Evolutionary conservation across 2,888 invertebrate genomes (phyloP).

Genomic region (Trilocha varians): DNA sequence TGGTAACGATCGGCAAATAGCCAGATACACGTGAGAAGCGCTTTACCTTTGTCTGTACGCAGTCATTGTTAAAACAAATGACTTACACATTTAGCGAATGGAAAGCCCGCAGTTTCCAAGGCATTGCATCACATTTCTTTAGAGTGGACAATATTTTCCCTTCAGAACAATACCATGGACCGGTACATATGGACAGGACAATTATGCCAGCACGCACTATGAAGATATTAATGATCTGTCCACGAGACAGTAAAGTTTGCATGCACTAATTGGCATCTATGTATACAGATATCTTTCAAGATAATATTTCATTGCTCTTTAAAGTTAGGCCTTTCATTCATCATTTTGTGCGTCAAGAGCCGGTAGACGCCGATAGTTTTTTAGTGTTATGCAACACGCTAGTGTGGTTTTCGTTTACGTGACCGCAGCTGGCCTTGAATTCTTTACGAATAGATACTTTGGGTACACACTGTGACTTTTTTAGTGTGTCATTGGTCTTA

Average conservation of each 20-base stretch:
- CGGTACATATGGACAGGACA: constrained; percentile 17
- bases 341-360: not conserved
- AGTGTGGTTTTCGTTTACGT: too few relatives aligned
- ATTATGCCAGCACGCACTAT: constrained; percentile 18
- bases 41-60: too few relatives aligned
- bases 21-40: too few relatives aligned
- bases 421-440: too few relatives aligned
- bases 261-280: not conserved
- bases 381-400: too few relatives aligned
- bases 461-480: too few relatives aligned
- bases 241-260: not conserved
- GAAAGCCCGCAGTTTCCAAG: constrained; percentile 9
- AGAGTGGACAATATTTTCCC: constrained; percentile 22
- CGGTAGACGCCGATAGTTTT: too few relatives aligned
- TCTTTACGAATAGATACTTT: too few relatives aligned
- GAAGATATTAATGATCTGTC: constrained; percentile 27
- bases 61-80: too few relatives aligned
- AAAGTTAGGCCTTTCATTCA: not conserved
- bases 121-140: constrained; percentile 16
- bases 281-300: not conserved
- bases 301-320: not conserved
- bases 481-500: too few relatives aligned
- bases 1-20: too few relatives aligned
- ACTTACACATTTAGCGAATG: not conserved
- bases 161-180: constrained; percentile 7